Evolutionary conservation across 2,888 invertebrate species (phyloP).

Genomic region (Caenorhabditis drosophilae): DNA sequence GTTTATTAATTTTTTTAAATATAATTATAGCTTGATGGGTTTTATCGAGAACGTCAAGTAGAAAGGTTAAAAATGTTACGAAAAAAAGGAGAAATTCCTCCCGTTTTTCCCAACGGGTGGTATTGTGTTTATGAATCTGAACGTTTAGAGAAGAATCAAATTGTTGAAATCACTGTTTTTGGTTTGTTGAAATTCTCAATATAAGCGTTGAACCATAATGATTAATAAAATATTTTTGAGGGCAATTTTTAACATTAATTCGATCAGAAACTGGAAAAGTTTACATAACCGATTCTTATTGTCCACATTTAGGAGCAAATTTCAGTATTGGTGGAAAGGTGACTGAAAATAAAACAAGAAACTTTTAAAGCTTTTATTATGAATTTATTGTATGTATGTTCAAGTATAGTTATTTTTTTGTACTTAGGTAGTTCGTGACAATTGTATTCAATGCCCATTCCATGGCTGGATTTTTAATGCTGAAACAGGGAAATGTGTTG

Average conservation of each 20-base stretch:
- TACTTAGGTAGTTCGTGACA: constrained; percentile 71
- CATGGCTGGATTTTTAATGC: constrained; percentile 85
- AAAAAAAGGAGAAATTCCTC: constrained; percentile 77
- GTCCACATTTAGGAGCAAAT: constrained; percentile 88
- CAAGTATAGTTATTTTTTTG: no score
- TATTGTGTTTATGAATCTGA: constrained; percentile 80
- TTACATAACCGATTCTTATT: constrained; percentile 83
- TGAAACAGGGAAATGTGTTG: constrained; percentile 78
- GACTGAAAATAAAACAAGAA: background rate
- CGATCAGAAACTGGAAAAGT: constrained; percentile 75
- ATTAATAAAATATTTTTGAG: no score
- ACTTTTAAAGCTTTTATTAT: no score
- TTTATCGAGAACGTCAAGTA: constrained; percentile 43
- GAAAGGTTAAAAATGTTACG: constrained; percentile 42
- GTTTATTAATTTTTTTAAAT: background rate
- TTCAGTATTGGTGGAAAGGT: constrained; percentile 79
- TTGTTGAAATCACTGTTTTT: constrained; percentile 76
- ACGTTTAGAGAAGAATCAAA: constrained; percentile 73
- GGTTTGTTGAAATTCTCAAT: constrained; percentile 74
- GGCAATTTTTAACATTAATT: constrained; percentile 79
- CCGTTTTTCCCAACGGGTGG: constrained; percentile 90
- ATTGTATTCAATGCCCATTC: constrained; percentile 86
- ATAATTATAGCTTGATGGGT: constrained; percentile 38
- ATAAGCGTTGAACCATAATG: no score
- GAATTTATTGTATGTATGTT: no score